A percentile compares a stretch with the other conserved stretches of the same genome.
Evolutionary conservation across 1,140 invertebrate species (phyloP).

Genomic region (Papilio polyxenes): DNA sequence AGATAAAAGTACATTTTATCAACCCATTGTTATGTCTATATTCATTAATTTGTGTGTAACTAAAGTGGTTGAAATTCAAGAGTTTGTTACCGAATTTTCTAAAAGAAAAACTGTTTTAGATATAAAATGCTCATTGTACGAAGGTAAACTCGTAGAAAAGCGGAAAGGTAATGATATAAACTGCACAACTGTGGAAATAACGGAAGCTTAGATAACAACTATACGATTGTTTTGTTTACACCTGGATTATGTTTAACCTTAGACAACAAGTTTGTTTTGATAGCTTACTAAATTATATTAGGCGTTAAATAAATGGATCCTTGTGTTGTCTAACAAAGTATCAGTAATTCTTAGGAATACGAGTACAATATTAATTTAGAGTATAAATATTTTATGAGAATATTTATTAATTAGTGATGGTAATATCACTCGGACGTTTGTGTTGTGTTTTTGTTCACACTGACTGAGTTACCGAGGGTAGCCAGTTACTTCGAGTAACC

Average conservation of each 20-base stretch:
- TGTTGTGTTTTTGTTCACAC: neutral
- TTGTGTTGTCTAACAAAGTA: slow-evolving; percentile 12
- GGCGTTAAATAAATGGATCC: slow-evolving; percentile 14
- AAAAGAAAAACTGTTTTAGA: neutral
- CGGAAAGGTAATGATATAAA: slow-evolving; percentile 16
- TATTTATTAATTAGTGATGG: neutral
- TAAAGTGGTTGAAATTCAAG: too few species aligned
- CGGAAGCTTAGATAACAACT: slow-evolving; percentile 28
- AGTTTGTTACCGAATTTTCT: neutral
- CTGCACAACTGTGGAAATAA: slow-evolving; percentile 15
- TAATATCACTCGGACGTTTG: neutral
- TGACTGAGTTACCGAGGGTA: neutral
- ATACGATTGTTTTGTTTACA: neutral
- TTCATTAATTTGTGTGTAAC: too few species aligned
- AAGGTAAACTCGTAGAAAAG: neutral
- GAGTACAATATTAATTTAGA: neutral
- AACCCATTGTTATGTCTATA: too few species aligned
- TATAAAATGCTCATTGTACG: neutral
- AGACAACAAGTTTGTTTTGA: slow-evolving; percentile 12
- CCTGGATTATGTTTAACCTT: slow-evolving; percentile 29
- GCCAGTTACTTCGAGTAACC: too few species aligned
- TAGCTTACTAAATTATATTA: slow-evolving; percentile 13
- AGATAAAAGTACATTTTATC: too few species aligned
- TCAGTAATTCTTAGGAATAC: neutral
- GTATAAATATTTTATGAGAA: neutral